Evolutionary conservation across 2,888 invertebrate species (phyloP).

Genomic region (Strigamia maritima): DNA sequence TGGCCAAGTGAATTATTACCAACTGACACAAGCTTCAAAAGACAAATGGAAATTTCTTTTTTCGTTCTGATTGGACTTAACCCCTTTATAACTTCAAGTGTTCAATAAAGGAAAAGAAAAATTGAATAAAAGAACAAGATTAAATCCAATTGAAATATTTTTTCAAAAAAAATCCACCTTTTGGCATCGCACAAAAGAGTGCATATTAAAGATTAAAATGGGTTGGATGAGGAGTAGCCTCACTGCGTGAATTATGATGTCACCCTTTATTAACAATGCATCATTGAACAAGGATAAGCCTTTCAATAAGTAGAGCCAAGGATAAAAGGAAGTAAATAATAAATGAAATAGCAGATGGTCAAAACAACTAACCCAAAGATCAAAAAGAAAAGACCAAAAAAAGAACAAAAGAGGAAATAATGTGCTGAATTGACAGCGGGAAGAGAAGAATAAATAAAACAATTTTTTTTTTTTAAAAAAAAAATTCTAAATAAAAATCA

Average conservation of each 20-base stretch:
- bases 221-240: not conserved
- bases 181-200: constrained; percentile 8
- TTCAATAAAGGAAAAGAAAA: not conserved
- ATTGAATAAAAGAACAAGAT: not conserved
- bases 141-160: constrained; percentile 16
- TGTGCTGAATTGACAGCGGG: not conserved
- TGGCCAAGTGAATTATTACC: not conserved
- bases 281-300: not conserved
- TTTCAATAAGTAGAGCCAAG: not conserved
- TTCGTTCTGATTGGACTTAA: not conserved
- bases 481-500: not conserved
- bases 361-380: constrained; percentile 1
- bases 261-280: constrained; percentile 22
- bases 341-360: constrained; percentile 21
- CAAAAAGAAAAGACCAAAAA: not conserved
- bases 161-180: not conserved
- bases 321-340: constrained; percentile 17
- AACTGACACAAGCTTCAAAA: not conserved
- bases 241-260: constrained; percentile 5
- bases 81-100: not conserved
- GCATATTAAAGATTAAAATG: constrained; percentile 9
- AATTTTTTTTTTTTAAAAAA: no score
- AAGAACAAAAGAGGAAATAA: not conserved
- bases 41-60: not conserved
- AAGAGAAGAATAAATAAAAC: not conserved